Percentiles rank a stretch among this genome's conserved stretches.
Evolutionary conservation across 2,113 vertebrate species (phyloP).

Genomic region (Charadrius vociferus): DNA sequence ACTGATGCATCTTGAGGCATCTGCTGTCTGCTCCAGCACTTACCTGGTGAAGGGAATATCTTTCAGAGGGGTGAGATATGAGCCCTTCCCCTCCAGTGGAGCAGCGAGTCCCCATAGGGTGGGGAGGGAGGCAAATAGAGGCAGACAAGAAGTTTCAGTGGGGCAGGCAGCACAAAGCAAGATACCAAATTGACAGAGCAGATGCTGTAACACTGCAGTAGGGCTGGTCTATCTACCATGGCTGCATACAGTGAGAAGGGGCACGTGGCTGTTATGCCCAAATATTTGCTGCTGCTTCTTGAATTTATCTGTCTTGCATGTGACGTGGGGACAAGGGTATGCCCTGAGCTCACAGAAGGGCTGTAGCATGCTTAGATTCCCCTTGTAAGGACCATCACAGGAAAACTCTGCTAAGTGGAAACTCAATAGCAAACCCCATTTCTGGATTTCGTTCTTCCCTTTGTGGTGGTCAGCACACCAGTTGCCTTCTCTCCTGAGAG

Average conservation of each 20-base stretch:
- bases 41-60: neutral
- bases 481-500: neutral
- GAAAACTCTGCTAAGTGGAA: neutral
- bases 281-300: neutral
- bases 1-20: neutral
- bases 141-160: neutral
- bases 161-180: neutral
- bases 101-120: too few relatives aligned
- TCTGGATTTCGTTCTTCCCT: neutral
- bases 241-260: neutral
- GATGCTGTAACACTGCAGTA: neutral
- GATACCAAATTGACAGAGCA: neutral
- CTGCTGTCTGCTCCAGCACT: neutral
- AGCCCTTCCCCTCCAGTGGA: neutral
- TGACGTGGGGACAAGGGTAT: neutral
- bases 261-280: neutral
- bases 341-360: neutral
- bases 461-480: neutral
- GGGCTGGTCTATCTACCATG: neutral
- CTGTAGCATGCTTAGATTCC: neutral
- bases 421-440: neutral
- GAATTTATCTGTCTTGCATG: neutral
- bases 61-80: neutral
- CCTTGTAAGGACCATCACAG: neutral
- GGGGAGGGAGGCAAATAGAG: neutral